Evolutionary conservation across 2,888 invertebrate genomes (phyloP).

Genomic region (Azorinus chamasolen): DNA sequence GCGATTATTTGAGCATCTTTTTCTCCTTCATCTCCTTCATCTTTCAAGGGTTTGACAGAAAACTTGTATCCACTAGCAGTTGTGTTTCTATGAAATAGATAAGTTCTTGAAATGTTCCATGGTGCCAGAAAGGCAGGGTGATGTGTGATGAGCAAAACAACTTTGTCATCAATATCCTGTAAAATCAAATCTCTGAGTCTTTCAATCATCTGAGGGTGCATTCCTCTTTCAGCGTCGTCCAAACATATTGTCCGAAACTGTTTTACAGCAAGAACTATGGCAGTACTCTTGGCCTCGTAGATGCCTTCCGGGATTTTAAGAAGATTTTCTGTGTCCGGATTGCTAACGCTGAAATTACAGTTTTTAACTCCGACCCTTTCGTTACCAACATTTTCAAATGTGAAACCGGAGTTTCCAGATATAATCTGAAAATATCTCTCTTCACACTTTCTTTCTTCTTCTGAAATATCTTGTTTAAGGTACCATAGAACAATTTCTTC

Average conservation of each 20-base stretch:
- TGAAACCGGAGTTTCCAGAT: background rate
- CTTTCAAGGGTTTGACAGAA: too few relatives aligned
- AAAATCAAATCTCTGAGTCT: slow-evolving; percentile 27
- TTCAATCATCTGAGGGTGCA: slow-evolving; percentile 58
- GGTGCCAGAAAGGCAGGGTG: slow-evolving; percentile 2
- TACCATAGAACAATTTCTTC: too few relatives aligned
- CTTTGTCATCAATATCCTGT: background rate
- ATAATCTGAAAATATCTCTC: slow-evolving; percentile 1
- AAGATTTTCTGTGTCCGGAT: background rate
- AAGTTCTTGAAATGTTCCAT: slow-evolving; percentile 3
- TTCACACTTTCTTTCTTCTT: background rate
- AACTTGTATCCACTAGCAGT: too few relatives aligned
- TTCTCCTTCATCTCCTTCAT: background rate
- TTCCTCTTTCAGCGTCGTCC: slow-evolving; percentile 54
- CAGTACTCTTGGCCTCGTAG: slow-evolving; percentile 40
- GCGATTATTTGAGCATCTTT: slow-evolving; percentile 6
- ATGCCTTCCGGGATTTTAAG: slow-evolving; percentile 47
- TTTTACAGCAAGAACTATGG: slow-evolving; percentile 34
- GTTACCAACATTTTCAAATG: background rate
- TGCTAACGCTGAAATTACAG: background rate
- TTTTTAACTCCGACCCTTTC: background rate
- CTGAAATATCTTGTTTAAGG: background rate
- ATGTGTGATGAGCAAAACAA: slow-evolving; percentile 3
- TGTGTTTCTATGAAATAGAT: too few relatives aligned
- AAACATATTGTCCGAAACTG: slow-evolving; percentile 30